Evolutionary conservation across 2,113 vertebrate genomes (phyloP).

Genomic region (Muntiacus reevesi): DNA sequence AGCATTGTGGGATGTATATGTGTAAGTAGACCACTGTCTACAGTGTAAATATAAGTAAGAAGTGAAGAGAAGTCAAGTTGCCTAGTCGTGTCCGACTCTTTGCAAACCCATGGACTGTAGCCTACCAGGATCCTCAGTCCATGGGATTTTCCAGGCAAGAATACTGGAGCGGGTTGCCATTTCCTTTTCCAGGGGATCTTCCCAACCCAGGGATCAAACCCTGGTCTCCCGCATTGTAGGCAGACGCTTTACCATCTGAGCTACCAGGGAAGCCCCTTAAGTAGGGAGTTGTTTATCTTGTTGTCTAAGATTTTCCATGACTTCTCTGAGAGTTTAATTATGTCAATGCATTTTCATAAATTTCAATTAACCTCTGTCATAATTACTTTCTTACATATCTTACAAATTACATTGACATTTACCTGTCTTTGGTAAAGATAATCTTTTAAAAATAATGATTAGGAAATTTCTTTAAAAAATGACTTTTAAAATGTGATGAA

Average conservation of each 20-base stretch:
- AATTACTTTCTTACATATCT: constrained; percentile 30
- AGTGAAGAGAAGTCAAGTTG: background rate
- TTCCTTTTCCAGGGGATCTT: no score
- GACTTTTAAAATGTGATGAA: background rate
- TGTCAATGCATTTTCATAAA: constrained; percentile 5
- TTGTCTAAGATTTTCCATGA: background rate
- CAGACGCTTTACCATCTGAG: no score
- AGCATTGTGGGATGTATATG: background rate
- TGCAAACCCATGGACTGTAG: no score
- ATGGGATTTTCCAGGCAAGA: no score
- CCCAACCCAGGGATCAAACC: no score
- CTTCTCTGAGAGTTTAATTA: constrained; percentile 13
- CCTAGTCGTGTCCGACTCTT: no score
- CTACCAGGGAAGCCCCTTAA: no score
- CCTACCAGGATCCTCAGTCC: no score
- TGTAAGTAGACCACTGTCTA: background rate
- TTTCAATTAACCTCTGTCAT: constrained; percentile 49
- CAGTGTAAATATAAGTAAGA: background rate
- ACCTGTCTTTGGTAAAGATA: constrained; percentile 19
- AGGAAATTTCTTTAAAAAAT: background rate
- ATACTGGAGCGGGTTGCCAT: no score
- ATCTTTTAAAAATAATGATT: background rate
- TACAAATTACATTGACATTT: constrained; percentile 45
- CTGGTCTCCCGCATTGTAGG: no score
- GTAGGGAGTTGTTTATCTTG: background rate